Evolutionary conservation across 53 echinoderm and acorn worm species (phyloP), one percentile per base, ranked within the genome.

Genomic region (Apostichopus leukothele): DNA sequence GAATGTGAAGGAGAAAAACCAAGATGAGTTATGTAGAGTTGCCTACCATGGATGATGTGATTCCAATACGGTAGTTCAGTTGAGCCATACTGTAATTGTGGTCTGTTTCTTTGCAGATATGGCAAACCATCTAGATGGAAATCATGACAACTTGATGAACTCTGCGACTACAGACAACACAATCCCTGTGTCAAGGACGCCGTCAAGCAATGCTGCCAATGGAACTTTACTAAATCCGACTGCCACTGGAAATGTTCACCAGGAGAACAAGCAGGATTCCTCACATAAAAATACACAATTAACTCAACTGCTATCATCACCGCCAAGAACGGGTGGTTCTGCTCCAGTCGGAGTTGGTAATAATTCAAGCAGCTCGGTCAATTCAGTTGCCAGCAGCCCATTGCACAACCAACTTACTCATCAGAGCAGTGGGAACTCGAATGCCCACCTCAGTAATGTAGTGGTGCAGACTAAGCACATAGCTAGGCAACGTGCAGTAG

Each of bases 251-350:
- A 83, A 86, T 71, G 51, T 86, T n/a, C 75, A 87, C 21, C 88
- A 87, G 75, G 88, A 87, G 51, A 75, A 75, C 60, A 87, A 87
- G 53, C 88, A 74, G 74, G 96, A 96, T 68, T 78, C 91, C 55
- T 39, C 94, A 11, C 94, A 96, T 83, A 96, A 96, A 92, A 99
- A 96, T 83, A 94, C 93, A 83, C 99, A 99, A 87, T 92, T 99
- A 11, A 91, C 96, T 61, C 93, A 96, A 83, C 90, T 99, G 85
- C 91, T 99, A 79, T 90, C 93, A 76, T 96, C 94, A 67, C 96
- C 99, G 21, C 89, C 99, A 13, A 90, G 96, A 67, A 95, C 94
- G 76, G 93, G 91, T 63, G 91, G 86, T 39, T 86, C 91, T 81
- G 86, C 87, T 18, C 76, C 86, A 74, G 94, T 91, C 39, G 89